These are phyloP conservation scores for Boulengeromyrus knoepffleri DNA, from an alignment of 2,113 vertebrate genomes.

Conservation along the genomic window DNA sequence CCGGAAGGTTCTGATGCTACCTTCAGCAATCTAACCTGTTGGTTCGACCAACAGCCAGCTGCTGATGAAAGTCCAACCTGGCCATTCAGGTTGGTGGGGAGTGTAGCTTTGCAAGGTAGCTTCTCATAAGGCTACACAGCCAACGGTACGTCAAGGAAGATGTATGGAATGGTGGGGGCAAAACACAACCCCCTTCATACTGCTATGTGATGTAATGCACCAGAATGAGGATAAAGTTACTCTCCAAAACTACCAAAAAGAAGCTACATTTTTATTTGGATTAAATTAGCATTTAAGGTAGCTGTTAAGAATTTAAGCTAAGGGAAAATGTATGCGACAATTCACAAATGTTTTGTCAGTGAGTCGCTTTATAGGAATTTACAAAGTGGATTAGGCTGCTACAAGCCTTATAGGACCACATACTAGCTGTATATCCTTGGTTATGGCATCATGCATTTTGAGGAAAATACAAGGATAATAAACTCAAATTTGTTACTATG, in stretches of 20 bases:
- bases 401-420: neutral
- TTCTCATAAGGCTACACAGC: neutral
- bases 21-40: conserved; percentile 27
- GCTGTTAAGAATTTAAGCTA: neutral
- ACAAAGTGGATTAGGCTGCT: neutral
- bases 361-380: neutral
- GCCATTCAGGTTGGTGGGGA: neutral
- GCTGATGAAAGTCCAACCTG: neutral
- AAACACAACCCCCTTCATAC: neutral
- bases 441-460: neutral
- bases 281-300: neutral
- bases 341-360: neutral
- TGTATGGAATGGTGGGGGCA: no score
- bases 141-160: neutral
- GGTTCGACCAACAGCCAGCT: neutral
- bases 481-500: neutral
- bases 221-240: neutral
- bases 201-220: neutral
- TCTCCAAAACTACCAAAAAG: neutral
- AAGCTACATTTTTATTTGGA: neutral
- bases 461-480: neutral
- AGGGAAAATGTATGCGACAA: neutral
- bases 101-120: neutral
- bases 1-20: neutral
- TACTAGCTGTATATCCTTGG: neutral